Conservation (phyloP, 2,888 invertebrate species). For the Dilophus febrilis region DNA sequence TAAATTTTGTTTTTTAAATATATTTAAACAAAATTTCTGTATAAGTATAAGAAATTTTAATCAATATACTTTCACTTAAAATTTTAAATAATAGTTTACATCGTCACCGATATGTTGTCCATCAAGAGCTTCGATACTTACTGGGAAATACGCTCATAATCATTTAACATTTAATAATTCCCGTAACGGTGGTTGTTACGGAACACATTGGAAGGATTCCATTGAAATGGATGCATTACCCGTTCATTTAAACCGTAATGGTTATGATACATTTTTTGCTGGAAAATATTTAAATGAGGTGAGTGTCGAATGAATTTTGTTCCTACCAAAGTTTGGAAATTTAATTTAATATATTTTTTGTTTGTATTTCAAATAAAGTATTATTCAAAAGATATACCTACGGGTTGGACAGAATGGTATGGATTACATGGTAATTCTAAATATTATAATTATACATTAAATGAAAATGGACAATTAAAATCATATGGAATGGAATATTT, state of each 20-base stretch:
- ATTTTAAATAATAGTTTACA: conserved; percentile 44
- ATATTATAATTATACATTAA: conserved; percentile 81
- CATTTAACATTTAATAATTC: conserved; percentile 65
- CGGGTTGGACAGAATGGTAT: conserved; percentile 76
- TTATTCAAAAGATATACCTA: conserved; percentile 44
- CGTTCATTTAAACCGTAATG: conserved; percentile 39
- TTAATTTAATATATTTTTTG: no score
- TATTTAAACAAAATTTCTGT: neutral
- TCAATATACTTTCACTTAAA: neutral
- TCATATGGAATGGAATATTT: conserved; percentile 53
- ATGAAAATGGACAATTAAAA: conserved; percentile 56
- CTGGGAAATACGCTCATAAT: conserved; percentile 73
- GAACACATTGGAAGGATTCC: conserved; percentile 43
- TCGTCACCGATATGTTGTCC: conserved; percentile 81
- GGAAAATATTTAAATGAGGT: conserved; percentile 90
- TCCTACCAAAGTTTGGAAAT: no score
- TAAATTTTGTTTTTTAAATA: conserved; percentile 32
- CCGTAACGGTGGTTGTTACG: conserved; percentile 57
- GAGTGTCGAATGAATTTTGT: no score
- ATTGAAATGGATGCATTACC: conserved; percentile 54
- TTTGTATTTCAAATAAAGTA: conserved; percentile 8
- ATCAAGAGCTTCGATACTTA: conserved; percentile 70
- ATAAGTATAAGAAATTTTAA: neutral
- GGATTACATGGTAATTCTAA: conserved; percentile 79
- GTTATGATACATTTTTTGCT: conserved; percentile 75